Conservation (phyloP, 2,113 vertebrate genomes). For the Atrichornis clamosus region DNA sequence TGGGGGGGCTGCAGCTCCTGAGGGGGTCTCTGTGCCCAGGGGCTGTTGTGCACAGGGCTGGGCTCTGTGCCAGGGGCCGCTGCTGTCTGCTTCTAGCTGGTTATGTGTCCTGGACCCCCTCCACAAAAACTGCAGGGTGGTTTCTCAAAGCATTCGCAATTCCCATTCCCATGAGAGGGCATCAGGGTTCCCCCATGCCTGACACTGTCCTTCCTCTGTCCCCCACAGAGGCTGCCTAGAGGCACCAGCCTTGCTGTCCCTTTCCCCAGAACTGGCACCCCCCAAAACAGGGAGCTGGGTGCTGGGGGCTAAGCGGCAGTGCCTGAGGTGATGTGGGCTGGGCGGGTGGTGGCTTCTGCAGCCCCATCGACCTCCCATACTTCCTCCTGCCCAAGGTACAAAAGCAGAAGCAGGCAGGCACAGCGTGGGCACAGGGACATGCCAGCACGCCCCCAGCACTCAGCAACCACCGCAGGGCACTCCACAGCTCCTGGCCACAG, state of each 20-base stretch:
- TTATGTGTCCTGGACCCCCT: neutral
- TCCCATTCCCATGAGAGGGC: neutral
- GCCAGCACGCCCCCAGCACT: neutral
- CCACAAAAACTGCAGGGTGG: neutral
- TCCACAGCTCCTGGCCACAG: neutral
- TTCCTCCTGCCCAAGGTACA: slow-evolving; percentile 37
- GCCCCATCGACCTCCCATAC: neutral
- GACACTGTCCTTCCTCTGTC: neutral
- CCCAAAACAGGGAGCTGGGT: rapidly evolving
- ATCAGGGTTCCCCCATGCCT: neutral
- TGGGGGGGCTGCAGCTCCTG: neutral
- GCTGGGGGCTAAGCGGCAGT: neutral
- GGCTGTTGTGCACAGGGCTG: neutral
- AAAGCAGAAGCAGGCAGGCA: slow-evolving; percentile 19
- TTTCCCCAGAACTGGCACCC: neutral
- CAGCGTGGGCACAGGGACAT: neutral
- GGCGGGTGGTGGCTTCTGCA: neutral
- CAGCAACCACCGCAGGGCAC: rapidly evolving
- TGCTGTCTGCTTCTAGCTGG: neutral
- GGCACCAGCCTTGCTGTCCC: neutral
- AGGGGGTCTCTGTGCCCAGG: neutral
- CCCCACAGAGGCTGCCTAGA: neutral
- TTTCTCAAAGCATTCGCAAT: neutral
- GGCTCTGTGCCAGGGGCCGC: neutral
- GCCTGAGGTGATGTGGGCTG: neutral